Conservation (phyloP, 2,113 vertebrate species). For the Chloropsis cyanopogon region DNA sequence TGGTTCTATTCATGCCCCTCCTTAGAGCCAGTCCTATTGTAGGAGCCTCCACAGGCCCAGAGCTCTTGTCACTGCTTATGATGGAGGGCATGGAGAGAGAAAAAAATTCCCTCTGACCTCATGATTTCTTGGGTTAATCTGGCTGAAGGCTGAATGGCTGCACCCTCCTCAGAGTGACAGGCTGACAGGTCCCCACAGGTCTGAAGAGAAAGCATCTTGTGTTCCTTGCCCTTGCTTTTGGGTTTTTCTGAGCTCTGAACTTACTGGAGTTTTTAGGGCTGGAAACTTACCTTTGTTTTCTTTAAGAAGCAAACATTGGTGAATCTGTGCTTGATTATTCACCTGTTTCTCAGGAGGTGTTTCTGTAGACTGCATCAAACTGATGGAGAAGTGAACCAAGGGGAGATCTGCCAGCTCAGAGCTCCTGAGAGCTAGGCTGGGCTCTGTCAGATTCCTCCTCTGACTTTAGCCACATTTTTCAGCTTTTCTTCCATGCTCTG, state of each 20-base stretch:
- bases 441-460: not conserved
- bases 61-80: not conserved
- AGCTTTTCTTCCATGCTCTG: not conserved
- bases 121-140: not conserved
- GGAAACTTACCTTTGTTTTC: not conserved
- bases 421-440: not conserved
- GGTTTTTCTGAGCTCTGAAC: not conserved
- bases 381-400: not conserved
- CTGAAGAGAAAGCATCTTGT: not conserved
- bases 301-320: not conserved
- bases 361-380: not conserved
- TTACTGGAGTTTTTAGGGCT: not conserved
- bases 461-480: not conserved
- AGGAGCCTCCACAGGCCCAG: not conserved
- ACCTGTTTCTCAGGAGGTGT: not conserved
- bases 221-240: not conserved
- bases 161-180: rapidly evolving
- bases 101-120: not conserved
- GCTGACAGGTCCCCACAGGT: not conserved
- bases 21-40: not conserved
- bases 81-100: not conserved
- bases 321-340: not conserved
- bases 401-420: not conserved
- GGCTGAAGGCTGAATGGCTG: not conserved
- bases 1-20: not conserved